These are phyloP conservation scores for Thaumetopoea pityocampa DNA, from an alignment of 1,140 invertebrate genomes.

Conservation along the genomic window DNA sequence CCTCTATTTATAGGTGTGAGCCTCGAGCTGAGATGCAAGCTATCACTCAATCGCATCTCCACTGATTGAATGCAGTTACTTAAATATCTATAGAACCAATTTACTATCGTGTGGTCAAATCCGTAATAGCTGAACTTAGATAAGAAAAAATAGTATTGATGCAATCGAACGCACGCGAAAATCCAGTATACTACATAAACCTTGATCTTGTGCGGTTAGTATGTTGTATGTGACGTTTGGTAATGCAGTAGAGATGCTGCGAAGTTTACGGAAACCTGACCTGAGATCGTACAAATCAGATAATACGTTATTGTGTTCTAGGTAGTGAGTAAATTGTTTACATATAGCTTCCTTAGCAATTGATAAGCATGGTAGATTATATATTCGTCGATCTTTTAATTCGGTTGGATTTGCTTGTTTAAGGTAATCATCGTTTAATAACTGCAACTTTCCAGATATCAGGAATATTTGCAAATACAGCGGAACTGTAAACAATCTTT, in stretches of 20 bases:
- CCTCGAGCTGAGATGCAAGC: no score
- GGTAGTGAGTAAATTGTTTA: no score
- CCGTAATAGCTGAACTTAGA: constrained; percentile 6
- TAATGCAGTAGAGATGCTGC: constrained; percentile 3
- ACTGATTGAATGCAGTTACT: neutral
- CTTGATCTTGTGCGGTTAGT: constrained; percentile 1
- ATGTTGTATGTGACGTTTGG: constrained; percentile 3
- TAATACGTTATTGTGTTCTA: neutral
- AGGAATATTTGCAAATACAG: no score
- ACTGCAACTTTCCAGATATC: no score
- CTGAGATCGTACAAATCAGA: constrained; percentile 1
- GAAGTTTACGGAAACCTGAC: constrained; percentile 2
- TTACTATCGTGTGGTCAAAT: neutral
- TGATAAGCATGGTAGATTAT: no score
- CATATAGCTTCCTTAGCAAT: no score
- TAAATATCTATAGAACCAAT: constrained; percentile 7
- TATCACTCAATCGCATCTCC: neutral
- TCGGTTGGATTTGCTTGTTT: no score
- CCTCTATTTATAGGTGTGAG: constrained; percentile 2
- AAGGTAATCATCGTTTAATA: no score
- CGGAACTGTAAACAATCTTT: no score
- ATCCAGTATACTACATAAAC: neutral
- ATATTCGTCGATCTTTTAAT: no score
- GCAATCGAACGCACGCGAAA: constrained; percentile 3
- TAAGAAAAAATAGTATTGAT: constrained; percentile 6